phyloP scores from a whole-genome alignment of 2,888 invertebrate genomes.

The Cantharis rufa region DNA sequence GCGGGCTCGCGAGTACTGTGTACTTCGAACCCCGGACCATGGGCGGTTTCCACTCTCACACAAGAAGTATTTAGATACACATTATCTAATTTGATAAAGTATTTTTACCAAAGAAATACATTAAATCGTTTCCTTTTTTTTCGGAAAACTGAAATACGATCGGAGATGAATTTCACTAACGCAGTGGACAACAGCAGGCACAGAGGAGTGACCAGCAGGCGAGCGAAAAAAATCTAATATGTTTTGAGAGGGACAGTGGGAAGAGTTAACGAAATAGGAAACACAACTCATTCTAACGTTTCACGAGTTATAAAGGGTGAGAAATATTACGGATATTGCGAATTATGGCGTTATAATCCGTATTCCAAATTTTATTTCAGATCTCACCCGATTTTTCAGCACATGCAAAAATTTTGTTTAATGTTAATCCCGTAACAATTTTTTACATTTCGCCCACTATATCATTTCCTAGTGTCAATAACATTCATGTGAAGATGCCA shows the following conservation, averaged over 20 bases:
- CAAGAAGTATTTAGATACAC: slow-evolving; percentile 39
- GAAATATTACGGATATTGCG: slow-evolving; percentile 41
- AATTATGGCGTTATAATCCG: slow-evolving; percentile 33
- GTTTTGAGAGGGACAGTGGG: slow-evolving; percentile 45
- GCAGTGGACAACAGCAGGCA: slow-evolving; percentile 51
- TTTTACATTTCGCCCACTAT: slow-evolving; percentile 12
- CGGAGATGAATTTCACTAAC: slow-evolving; percentile 51
- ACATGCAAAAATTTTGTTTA: not conserved
- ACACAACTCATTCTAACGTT: slow-evolving; percentile 51
- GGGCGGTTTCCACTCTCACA: slow-evolving; percentile 34
- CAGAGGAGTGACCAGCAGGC: slow-evolving; percentile 41
- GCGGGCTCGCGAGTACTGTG: slow-evolving; percentile 58
- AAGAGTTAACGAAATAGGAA: slow-evolving; percentile 42
- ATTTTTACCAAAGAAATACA: not conserved
- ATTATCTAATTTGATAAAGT: slow-evolving; percentile 36
- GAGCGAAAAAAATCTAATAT: slow-evolving; percentile 50
- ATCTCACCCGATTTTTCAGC: not conserved
- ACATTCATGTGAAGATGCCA: slow-evolving; percentile 48
- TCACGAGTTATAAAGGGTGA: slow-evolving; percentile 51
- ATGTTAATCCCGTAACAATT: slow-evolving; percentile 7
- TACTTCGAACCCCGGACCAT: slow-evolving; percentile 46
- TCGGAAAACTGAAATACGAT: slow-evolving; percentile 46
- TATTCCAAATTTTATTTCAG: not conserved
- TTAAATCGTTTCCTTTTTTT: not conserved
- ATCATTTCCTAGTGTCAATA: slow-evolving; percentile 47